Conservation (phyloP, 2,113 vertebrate genomes). For the Hippocampus abdominalis region DNA sequence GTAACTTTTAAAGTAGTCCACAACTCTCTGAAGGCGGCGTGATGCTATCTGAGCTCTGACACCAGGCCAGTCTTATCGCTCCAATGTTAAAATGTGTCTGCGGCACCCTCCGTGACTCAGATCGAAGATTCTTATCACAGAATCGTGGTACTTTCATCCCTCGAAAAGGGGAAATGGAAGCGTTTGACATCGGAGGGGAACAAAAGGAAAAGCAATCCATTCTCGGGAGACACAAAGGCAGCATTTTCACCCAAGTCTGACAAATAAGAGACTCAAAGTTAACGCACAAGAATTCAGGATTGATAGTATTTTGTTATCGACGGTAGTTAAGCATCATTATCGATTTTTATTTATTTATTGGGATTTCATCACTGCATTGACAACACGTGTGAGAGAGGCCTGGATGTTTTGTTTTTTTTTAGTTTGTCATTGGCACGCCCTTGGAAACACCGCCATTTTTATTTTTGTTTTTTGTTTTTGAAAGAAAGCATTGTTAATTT, state of each 20-base stretch:
- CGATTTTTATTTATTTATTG: too few species aligned
- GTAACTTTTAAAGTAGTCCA: slow-evolving; percentile 30
- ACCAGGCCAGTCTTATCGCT: slow-evolving; percentile 16
- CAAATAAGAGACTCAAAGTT: background rate
- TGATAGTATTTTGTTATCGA: background rate
- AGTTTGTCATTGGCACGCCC: too few species aligned
- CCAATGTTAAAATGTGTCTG: slow-evolving; percentile 7
- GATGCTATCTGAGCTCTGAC: slow-evolving; percentile 32
- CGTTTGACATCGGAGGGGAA: background rate
- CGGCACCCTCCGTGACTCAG: slow-evolving; percentile 15
- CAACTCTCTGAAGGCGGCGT: slow-evolving; percentile 5
- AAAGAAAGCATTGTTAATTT: too few species aligned
- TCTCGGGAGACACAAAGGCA: background rate
- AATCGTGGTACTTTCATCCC: background rate
- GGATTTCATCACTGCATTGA: too few species aligned
- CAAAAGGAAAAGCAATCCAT: background rate
- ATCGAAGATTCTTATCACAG: slow-evolving; percentile 18
- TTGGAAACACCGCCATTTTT: too few species aligned
- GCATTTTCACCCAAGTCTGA: background rate
- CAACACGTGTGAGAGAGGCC: too few species aligned
- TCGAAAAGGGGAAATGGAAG: background rate
- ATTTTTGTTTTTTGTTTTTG: too few species aligned
- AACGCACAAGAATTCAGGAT: too few species aligned
- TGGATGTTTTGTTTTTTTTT: too few species aligned
- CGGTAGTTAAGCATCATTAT: too few species aligned